Base-by-base conservation (phyloP, 2,113 vertebrate genomes). In the Acrocephalus kingi region DNA sequence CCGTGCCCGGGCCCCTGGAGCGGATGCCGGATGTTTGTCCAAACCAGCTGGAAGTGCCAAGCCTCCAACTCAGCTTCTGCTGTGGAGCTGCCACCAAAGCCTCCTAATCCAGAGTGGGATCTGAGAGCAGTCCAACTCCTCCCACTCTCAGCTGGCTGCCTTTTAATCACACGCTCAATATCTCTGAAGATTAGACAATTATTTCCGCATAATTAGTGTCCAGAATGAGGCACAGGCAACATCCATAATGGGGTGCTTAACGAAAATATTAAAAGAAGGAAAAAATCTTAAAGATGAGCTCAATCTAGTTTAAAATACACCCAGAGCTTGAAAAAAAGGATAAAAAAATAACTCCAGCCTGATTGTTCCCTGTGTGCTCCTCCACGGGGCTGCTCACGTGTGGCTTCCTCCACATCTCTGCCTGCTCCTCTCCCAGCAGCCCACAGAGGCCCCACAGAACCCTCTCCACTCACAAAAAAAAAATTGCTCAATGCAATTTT, bases 141-240 rank as follows among this genome's bases (percentile, higher is more conserved):
- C 91, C 78, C 93, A 89, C 87, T 76, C 74, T 76, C 91, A 91
- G 78, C 22, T 92, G 92, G 85, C 83, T 89, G 94, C 93, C 87
- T 94, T 85, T 95, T 94, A 91, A 96, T 96, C 96, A 96, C 81
- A 91, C 62, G 58, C 95, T 96, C 93, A 66, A 86, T 93, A 95
- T 95, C 93, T 75, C 91, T 52, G 63, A 85, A 94, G 94, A 97
- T 95, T 62, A 91, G 81, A 81, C 94, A 89, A 96, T 95, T 91
- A 96, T 94, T 96, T 96, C 94, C 28, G 43, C 84, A 49, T 80
- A 95, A 97, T 96, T 91, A 96, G 82, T 83, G 93, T 62, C 91
- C 85, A 19, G 94, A 96, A 83, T 39, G 89, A 96, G 71, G 90
- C 72, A 41, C 93, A 67, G 90, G 81, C 95, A 95, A 83, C 94